Percentiles rank a stretch among this genome's conserved stretches.
phyloP scores from a whole-genome alignment of 2,797 vertebrate species.

The Eleutherodactylus coqui region DNA sequence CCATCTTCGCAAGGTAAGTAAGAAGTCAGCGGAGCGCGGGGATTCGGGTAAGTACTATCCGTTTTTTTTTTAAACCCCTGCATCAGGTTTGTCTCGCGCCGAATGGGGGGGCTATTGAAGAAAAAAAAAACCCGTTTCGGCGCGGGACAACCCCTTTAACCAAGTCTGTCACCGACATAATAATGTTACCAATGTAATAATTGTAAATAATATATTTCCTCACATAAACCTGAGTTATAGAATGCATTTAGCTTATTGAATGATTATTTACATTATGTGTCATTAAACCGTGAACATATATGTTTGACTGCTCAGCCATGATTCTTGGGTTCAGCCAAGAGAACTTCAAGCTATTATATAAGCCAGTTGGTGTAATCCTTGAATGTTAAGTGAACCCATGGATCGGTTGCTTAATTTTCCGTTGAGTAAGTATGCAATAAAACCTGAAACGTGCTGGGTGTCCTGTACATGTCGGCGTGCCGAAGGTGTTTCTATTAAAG shows the following conservation, averaged over 20 bases:
- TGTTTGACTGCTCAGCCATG: neutral
- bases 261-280: conserved; percentile 18
- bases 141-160: too few species aligned
- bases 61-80: too few species aligned
- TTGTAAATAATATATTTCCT: neutral
- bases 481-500: conserved; percentile 45
- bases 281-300: conserved; percentile 10
- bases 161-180: too few species aligned
- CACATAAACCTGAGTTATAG: neutral
- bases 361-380: conserved; percentile 31
- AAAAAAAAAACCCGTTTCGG: too few species aligned
- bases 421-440: conserved; percentile 53
- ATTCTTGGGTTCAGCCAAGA: conserved; percentile 19
- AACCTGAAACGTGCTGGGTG: conserved; percentile 50
- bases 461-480: conserved; percentile 39
- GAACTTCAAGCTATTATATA: conserved; percentile 15
- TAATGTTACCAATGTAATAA: neutral
- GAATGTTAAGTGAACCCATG: conserved; percentile 33
- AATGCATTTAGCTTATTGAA: neutral
- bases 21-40: too few species aligned
- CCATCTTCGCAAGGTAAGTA: too few species aligned
- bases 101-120: too few species aligned
- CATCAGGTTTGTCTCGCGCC: too few species aligned
- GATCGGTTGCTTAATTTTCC: conserved; percentile 51
- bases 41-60: too few species aligned